Evolutionary conservation across 2,888 invertebrate genomes (phyloP).

Genomic region (Rhagophthalmus giganteus): DNA sequence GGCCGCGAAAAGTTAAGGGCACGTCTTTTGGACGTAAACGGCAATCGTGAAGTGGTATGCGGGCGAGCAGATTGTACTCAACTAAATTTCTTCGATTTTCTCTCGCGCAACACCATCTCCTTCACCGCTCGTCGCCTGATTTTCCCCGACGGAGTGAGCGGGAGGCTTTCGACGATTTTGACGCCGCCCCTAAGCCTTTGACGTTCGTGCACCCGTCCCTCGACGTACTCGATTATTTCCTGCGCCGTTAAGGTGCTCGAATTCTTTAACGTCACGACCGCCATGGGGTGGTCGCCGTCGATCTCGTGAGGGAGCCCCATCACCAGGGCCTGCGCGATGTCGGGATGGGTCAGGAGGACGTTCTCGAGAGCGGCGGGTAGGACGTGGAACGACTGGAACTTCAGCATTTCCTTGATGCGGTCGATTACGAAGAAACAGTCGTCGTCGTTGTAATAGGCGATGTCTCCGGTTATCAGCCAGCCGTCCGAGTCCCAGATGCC

Average conservation of each 20-base stretch:
- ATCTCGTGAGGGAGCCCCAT: conserved; percentile 47
- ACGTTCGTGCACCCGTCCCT: conserved; percentile 31
- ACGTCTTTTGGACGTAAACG: no score
- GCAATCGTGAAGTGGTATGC: no score
- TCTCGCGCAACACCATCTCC: conserved; percentile 1
- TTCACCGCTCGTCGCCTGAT: conserved; percentile 17
- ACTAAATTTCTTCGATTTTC: neutral
- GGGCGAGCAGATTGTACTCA: no score
- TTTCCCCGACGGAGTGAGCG: conserved; percentile 32
- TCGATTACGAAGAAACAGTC: no score
- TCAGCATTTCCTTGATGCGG: no score
- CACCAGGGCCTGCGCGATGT: conserved; percentile 43
- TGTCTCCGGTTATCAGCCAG: no score
- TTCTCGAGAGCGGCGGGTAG: conserved; percentile 46
- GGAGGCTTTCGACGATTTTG: conserved; percentile 28
- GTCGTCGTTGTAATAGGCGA: no score
- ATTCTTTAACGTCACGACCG: conserved; percentile 41
- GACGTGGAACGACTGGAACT: conserved; percentile 58
- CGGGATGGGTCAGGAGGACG: conserved; percentile 44
- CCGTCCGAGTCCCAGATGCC: no score
- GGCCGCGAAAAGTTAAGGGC: no score
- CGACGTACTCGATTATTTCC: conserved; percentile 30
- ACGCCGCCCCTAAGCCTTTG: conserved; percentile 36
- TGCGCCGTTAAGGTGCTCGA: neutral
- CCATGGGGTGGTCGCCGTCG: conserved; percentile 49